Evolutionary conservation across 2,888 invertebrate genomes (phyloP), one percentile per base, ranked within the genome.

Genomic region (Hydraecia micacea): DNA sequence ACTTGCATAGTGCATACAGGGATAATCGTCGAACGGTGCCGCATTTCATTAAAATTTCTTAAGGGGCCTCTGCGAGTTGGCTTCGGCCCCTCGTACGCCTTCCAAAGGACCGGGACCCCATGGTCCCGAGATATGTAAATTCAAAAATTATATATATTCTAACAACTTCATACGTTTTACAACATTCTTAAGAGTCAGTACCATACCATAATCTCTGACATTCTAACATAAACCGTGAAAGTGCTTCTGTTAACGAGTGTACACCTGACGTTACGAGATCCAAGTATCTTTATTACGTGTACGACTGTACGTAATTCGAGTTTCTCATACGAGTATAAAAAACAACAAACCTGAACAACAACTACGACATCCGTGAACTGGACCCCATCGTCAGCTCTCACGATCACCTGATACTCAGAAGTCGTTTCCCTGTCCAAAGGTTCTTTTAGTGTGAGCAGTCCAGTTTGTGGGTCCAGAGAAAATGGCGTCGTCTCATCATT

Each of bases 331-430:
- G n/a, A n/a, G n/a, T n/a, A 83, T 70, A 88, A 83, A 88, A 84
- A 79, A 80, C 46, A 80, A 94, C 97, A 96, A 96, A 99, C 99
- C 98, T 98, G 97, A 91, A 99, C 97, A 83, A 97, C 97, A 77
- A 99, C 97, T 89, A 97, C 97, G 84, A 98, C 97, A 94, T 98
- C 98, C 46, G 98, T 98, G 92, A 98, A 97, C 94, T 99, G 99
- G 84, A 98, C 97, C 73, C 99, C 99, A 97, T 99, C 99, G 92
- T 98, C 98, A 81, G 99, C 99, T 91, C 98, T 97, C 76, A 99
- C 97, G 79, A 97, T 97, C 84, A 99, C 96, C 91, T 98, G 97
- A 95, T 99, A 99, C 90, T 97, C 97, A 88, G 98, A 98, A 90
- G 98, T 97, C 49, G 97, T 97, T 96, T 99, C 99, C 84, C 99